These are phyloP conservation scores for Sebastolobus altivelis DNA, from an alignment of 2,797 vertebrate genomes.

Conservation along the genomic window DNA sequence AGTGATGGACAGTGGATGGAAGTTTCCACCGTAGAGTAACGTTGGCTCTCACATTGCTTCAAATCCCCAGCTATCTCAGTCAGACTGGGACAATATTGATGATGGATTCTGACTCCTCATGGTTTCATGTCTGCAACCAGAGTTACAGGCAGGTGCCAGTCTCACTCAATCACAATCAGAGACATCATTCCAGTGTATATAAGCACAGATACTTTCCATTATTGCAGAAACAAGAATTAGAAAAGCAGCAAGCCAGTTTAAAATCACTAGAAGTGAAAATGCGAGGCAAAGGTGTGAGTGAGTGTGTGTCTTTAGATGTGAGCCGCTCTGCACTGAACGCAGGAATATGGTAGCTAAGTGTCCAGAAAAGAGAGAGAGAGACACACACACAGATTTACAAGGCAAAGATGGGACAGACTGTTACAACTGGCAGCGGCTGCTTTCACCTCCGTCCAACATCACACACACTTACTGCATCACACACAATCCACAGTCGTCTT, in stretches of 20 bases:
- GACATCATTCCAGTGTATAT: background rate
- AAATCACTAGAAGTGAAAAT: background rate
- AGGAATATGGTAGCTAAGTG: slow-evolving; percentile 1
- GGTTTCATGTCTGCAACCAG: slow-evolving; percentile 59
- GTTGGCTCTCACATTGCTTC: background rate
- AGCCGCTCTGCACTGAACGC: slow-evolving; percentile 25
- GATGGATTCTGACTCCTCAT: slow-evolving; percentile 34
- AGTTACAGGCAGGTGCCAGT: background rate
- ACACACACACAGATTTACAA: slow-evolving; percentile 25
- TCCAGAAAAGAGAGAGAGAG: slow-evolving; percentile 1
- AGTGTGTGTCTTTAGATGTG: slow-evolving; percentile 6
- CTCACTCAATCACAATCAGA: background rate
- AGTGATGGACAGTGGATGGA: slow-evolving; percentile 27
- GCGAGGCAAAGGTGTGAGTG: background rate
- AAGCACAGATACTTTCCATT: background rate
- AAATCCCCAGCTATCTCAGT: slow-evolving; percentile 36
- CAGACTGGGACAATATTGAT: slow-evolving; percentile 63
- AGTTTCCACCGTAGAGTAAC: slow-evolving; percentile 53
- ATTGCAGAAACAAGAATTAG: slow-evolving; percentile 1
- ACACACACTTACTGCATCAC: slow-evolving; percentile 65
- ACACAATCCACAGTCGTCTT: slow-evolving; percentile 48
- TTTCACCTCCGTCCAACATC: slow-evolving; percentile 57
- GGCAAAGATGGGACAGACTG: slow-evolving; percentile 39
- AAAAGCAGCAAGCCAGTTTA: background rate
- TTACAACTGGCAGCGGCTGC: slow-evolving; percentile 36